A percentile compares a stretch with the other conserved stretches of the same genome.
These are phyloP conservation scores for Dexiosoma caninum DNA, from an alignment of 2,888 invertebrate species.

Conservation along the genomic window DNA sequence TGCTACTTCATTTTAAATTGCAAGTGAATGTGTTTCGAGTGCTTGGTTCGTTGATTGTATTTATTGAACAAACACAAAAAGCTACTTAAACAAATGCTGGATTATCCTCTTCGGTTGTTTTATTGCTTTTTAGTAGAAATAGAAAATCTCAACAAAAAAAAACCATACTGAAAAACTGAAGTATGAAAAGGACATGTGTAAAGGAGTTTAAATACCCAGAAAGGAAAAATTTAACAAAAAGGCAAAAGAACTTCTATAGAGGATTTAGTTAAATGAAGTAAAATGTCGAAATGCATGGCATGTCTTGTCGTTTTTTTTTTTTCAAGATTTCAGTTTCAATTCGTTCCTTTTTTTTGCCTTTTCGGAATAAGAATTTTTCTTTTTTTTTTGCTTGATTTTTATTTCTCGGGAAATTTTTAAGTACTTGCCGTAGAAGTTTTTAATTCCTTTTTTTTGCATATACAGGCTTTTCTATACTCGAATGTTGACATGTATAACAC, in stretches of 20 bases:
- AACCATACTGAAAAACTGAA: slow-evolving; percentile 10
- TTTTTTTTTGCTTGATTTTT: slow-evolving; percentile 10
- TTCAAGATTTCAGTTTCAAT: slow-evolving; percentile 39
- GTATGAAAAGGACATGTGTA: slow-evolving; percentile 52
- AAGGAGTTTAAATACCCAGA: slow-evolving; percentile 15
- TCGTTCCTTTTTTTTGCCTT: slow-evolving; percentile 3
- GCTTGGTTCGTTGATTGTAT: slow-evolving; percentile 24
- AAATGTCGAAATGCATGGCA: slow-evolving; percentile 48
- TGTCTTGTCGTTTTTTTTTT: slow-evolving; percentile 8
- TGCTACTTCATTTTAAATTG: slow-evolving; percentile 11
- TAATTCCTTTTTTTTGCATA: slow-evolving; percentile 32
- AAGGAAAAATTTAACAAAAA: slow-evolving; percentile 14
- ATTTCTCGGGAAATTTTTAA: slow-evolving; percentile 51
- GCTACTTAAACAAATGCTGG: slow-evolving; percentile 65
- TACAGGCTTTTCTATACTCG: background rate
- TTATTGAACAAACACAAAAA: slow-evolving; percentile 64
- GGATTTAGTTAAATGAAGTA: slow-evolving; percentile 62
- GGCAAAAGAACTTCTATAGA: slow-evolving; percentile 35
- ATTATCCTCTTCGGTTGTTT: slow-evolving; percentile 64
- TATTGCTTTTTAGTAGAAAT: slow-evolving; percentile 56
- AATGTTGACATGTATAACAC: background rate
- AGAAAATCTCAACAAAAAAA: slow-evolving; percentile 9
- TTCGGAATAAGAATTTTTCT: slow-evolving; percentile 7
- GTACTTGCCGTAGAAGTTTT: slow-evolving; percentile 49
- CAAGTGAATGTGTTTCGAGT: slow-evolving; percentile 16